Evolutionary conservation across 2,113 vertebrate species (phyloP).

Genomic region (Drymodes brunneopygia): DNA sequence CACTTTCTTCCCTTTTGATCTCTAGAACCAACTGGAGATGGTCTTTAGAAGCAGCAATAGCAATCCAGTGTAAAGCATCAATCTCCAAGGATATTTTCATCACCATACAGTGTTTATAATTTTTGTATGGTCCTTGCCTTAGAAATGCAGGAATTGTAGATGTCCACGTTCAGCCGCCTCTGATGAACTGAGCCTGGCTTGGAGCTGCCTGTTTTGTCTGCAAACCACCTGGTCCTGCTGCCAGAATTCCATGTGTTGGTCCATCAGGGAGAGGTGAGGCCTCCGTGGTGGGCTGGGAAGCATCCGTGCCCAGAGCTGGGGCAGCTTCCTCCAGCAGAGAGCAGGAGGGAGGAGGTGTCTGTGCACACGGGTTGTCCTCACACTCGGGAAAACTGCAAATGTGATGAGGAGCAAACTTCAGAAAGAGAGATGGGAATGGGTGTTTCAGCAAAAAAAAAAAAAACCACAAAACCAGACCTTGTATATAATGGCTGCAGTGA

Average conservation of each 20-base stretch:
- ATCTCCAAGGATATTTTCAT: slow-evolving; percentile 62
- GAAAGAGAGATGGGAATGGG: slow-evolving; percentile 10
- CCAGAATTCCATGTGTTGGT: not conserved
- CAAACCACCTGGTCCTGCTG: not conserved
- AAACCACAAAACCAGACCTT: not conserved
- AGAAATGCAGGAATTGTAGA: slow-evolving; percentile 47
- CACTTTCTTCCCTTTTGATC: slow-evolving; percentile 62
- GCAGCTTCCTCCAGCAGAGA: not conserved
- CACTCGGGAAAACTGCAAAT: not conserved
- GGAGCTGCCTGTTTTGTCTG: not conserved
- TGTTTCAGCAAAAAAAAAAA: not conserved
- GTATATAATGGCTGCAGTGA: slow-evolving; percentile 51
- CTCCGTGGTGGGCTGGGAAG: not conserved
- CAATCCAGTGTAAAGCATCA: slow-evolving; percentile 66
- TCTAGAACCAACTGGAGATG: slow-evolving; percentile 58
- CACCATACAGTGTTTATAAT: slow-evolving; percentile 39
- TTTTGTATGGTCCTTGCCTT: slow-evolving; percentile 62
- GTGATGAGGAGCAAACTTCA: not conserved
- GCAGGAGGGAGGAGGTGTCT: not conserved
- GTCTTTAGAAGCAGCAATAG: slow-evolving; percentile 77
- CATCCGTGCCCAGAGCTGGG: not conserved
- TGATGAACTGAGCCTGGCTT: not conserved
- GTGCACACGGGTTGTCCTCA: not conserved
- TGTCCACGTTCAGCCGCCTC: not conserved
- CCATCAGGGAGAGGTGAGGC: not conserved